Conservation (phyloP, 2,888 invertebrate species). For the Leptopilina drosophilae region DNA sequence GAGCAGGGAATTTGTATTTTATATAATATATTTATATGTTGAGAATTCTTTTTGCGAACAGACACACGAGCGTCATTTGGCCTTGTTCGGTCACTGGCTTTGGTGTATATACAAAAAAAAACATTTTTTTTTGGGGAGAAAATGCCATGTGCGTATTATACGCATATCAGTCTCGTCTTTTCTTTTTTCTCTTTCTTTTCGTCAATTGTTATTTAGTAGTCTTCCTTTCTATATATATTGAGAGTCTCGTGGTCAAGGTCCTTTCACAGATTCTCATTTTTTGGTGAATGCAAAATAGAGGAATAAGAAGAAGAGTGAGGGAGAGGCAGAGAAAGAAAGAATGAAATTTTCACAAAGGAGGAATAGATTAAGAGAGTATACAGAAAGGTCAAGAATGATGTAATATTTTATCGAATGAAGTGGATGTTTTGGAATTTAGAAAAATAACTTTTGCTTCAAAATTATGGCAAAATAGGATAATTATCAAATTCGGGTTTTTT, state of each 20-base stretch:
- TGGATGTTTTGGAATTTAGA: no score
- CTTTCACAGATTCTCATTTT: background rate
- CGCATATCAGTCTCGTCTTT: slow-evolving; percentile 20
- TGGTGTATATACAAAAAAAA: slow-evolving; percentile 13
- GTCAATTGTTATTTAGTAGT: background rate
- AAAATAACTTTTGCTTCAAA: no score
- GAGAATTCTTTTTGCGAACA: background rate
- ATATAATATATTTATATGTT: no score
- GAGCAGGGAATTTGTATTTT: background rate
- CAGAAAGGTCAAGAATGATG: no score
- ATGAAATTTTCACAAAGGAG: background rate
- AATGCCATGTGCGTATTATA: slow-evolving; percentile 36
- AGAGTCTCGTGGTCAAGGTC: slow-evolving; percentile 56
- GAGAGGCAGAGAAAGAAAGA: background rate
- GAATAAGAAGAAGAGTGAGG: no score
- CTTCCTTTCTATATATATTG: background rate
- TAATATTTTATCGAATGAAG: no score
- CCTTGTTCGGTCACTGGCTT: slow-evolving; percentile 72
- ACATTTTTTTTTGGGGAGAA: slow-evolving; percentile 39
- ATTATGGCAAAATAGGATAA: no score
- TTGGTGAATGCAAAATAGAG: no score
- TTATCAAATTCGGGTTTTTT: no score
- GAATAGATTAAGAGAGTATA: no score
- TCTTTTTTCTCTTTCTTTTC: background rate
- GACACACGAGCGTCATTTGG: slow-evolving; percentile 51